A percentile compares a stretch with the other conserved stretches of the same genome.
Evolutionary conservation across 2,113 vertebrate genomes (phyloP).

Genomic region (Paramormyrops kingsleyae): DNA sequence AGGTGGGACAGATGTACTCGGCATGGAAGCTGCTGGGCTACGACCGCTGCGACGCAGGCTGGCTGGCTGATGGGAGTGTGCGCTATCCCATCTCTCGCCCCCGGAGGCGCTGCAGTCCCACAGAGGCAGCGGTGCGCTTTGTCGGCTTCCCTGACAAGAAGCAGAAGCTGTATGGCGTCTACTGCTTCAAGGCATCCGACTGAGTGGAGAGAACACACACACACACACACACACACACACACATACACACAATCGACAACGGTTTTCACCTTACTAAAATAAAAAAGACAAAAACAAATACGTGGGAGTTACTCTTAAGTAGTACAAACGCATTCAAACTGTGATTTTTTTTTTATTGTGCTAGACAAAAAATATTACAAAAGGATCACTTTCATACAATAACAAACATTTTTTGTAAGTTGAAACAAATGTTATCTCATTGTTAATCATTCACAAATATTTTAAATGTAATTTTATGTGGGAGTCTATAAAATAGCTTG

Average conservation of each 20-base stretch:
- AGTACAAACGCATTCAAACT: conserved; percentile 76
- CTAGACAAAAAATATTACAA: conserved; percentile 38
- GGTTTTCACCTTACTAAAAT: conserved; percentile 9
- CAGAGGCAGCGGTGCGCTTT: conserved; percentile 81
- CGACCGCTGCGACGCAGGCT: conserved; percentile 90
- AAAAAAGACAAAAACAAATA: conserved; percentile 30
- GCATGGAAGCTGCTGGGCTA: conserved; percentile 92
- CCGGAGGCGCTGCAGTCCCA: conserved; percentile 83
- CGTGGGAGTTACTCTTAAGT: conserved; percentile 50
- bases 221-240: not conserved
- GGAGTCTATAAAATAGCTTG: conserved; percentile 39
- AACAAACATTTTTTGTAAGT: conserved; percentile 36
- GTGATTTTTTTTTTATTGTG: conserved; percentile 80
- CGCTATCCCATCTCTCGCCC: conserved; percentile 86
- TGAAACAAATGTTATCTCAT: conserved; percentile 34
- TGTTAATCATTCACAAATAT: conserved; percentile 61
- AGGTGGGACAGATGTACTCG: conserved; percentile 90
- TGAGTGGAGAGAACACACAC: conserved; percentile 48
- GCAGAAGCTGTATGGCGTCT: conserved; percentile 92
- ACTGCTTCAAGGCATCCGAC: conserved; percentile 82
- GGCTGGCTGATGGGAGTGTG: conserved; percentile 90
- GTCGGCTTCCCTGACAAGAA: conserved; percentile 90
- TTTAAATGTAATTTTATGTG: conserved; percentile 76
- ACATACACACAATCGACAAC: conserved; percentile 20
- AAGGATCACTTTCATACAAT: conserved; percentile 58